These are phyloP conservation scores for Turnix velox DNA, from an alignment of 2,113 vertebrate genomes.

Conservation along the genomic window DNA sequence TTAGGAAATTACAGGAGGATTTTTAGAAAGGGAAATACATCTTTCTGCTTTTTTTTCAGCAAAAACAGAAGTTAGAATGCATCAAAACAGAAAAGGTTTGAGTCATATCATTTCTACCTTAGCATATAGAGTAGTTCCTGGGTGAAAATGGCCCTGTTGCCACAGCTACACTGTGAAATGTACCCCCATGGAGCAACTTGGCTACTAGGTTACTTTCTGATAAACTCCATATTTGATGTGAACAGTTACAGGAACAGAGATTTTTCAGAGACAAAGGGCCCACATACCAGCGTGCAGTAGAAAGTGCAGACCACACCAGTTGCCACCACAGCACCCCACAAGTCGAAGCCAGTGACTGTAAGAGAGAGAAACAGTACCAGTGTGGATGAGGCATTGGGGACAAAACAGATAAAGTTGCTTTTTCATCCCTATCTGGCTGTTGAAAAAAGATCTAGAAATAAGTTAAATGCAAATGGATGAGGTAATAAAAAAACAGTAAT, in stretches of 20 bases:
- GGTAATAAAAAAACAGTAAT: neutral
- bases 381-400: neutral
- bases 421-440: neutral
- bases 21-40: neutral
- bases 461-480: neutral
- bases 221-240: neutral
- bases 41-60: neutral
- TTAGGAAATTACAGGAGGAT: neutral
- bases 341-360: conserved; percentile 84
- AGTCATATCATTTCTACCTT: neutral
- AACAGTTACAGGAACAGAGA: neutral
- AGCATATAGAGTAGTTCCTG: neutral
- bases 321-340: conserved; percentile 86
- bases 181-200: neutral
- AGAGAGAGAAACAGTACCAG: neutral
- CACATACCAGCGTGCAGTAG: conserved; percentile 88
- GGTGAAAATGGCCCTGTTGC: neutral
- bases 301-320: conserved; percentile 89
- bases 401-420: neutral
- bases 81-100: neutral
- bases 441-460: neutral
- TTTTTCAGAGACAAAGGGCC: neutral
- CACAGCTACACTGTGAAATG: neutral
- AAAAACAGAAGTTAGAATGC: neutral
- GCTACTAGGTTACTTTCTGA: neutral